Base-by-base conservation (phyloP, 2,888 invertebrate genomes). In the Limnephilus lunatus region DNA sequence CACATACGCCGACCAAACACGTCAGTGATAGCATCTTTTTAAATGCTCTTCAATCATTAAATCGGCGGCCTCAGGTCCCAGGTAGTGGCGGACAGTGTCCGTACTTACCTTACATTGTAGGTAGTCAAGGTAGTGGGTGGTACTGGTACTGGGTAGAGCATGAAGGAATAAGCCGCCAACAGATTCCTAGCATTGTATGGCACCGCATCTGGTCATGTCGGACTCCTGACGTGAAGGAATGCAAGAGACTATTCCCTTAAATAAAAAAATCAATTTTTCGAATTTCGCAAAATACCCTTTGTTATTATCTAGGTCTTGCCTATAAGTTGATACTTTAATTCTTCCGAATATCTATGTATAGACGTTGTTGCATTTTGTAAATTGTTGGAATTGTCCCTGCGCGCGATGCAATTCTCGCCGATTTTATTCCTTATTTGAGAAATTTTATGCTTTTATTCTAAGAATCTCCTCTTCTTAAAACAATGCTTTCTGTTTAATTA, bases 11-110 rank as follows among this genome's bases (percentile, higher is more conserved):
- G 14, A 25, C 35, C 83, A 32, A 83, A 32, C 83, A 35, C 83
- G 35, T 25, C 9, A 3, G 7, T 32, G 35, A 35, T 83, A 25
- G 83, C 35, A 32, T 83, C 35, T 83, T 68, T 25, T 68, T 39
- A 35, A 83, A 39, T 83, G 83, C 15, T 39, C 83, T 35, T 32
- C 83, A 83, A 83, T 83, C 32, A 83, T 83, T 83, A 83, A 83
- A 35, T 35, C 35, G 83, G 25, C 19, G 68, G 25, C 68, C 68
- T n/a, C 68, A 7, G 68, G 68, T 68, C 68, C n/a, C n/a, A 0
- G 68, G 68, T 68, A 25, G 0, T 68, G 68, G 25, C 25, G 25
- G 25, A 25, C 68, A 68, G 19, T 68, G 68, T 68, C 25, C 68
- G n/a, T 68, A 68, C 68, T 68, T 68, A 68, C 68, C 68, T 68